Conservation (phyloP, 2,797 vertebrate genomes). For the Urophycis tenuis region DNA sequence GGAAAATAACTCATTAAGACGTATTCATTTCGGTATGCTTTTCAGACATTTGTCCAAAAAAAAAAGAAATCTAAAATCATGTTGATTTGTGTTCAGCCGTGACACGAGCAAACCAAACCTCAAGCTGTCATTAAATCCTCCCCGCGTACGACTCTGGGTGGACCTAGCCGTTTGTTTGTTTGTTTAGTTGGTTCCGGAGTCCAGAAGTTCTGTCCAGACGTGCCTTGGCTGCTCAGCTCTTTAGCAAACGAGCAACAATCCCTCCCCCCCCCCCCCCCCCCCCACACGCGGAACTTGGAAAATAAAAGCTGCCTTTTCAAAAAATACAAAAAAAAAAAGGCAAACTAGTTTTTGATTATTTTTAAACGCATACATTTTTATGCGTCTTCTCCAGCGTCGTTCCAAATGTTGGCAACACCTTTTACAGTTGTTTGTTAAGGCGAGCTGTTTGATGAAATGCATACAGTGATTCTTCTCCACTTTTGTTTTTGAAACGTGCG, state of each 20-base stretch:
- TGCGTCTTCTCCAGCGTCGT: background rate
- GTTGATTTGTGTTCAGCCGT: background rate
- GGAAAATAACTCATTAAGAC: background rate
- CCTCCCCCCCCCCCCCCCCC: slow-evolving; percentile 38
- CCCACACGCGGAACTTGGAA: slow-evolving; percentile 30
- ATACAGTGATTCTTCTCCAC: no score
- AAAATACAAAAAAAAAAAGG: background rate
- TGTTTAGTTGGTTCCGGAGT: slow-evolving; percentile 35
- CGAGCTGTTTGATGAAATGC: no score
- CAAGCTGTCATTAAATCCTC: slow-evolving; percentile 7
- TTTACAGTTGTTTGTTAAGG: background rate
- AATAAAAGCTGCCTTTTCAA: slow-evolving; percentile 52
- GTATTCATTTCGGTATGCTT: background rate
- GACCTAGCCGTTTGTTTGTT: slow-evolving; percentile 13
- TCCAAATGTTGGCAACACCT: background rate
- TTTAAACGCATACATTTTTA: no score
- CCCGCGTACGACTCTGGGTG: slow-evolving; percentile 45
- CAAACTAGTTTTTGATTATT: background rate
- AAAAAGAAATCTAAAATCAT: no score
- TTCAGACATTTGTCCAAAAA: background rate
- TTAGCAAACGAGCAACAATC: slow-evolving; percentile 20
- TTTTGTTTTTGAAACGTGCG: no score
- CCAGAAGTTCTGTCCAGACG: slow-evolving; percentile 41
- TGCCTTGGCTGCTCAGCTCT: slow-evolving; percentile 53
- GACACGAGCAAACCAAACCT: background rate